Evolutionary conservation across 2,888 invertebrate species (phyloP).

Genomic region (Lochmaea capreae): DNA sequence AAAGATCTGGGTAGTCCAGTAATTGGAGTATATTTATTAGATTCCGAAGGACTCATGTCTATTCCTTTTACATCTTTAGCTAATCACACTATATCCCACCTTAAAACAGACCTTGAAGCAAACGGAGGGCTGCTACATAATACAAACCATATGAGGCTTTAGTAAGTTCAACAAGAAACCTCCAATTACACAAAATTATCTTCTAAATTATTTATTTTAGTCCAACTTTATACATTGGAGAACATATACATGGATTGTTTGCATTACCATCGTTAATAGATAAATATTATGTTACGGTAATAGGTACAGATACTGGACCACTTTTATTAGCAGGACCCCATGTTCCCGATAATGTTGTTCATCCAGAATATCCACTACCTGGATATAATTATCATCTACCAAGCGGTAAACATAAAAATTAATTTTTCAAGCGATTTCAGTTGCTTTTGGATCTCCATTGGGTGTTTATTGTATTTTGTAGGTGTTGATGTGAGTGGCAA

Average conservation of each 20-base stretch:
- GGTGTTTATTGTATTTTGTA: neutral
- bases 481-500: conserved; percentile 51
- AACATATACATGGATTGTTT: conserved; percentile 87
- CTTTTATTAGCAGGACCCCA: conserved; percentile 81
- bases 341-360: conserved; percentile 55
- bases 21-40: conserved; percentile 86
- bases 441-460: conserved; percentile 7
- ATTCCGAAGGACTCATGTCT: conserved; percentile 81
- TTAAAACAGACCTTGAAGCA: conserved; percentile 60
- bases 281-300: conserved; percentile 87
- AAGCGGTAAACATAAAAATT: conserved; percentile 45
- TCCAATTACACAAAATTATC: neutral
- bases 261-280: conserved; percentile 94
- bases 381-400: conserved; percentile 60
- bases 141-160: conserved; percentile 67
- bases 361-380: conserved; percentile 58
- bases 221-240: conserved; percentile 92
- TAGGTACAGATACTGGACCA: conserved; percentile 74
- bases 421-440: neutral
- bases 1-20: conserved; percentile 89
- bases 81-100: conserved; percentile 82
- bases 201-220: conserved; percentile 66
- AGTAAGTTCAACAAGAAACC: conserved; percentile 62
- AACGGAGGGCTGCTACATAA: conserved; percentile 62
- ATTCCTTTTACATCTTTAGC: conserved; percentile 92